Conservation (phyloP, 2,797 vertebrate genomes). For the Dryobates pubescens region DNA sequence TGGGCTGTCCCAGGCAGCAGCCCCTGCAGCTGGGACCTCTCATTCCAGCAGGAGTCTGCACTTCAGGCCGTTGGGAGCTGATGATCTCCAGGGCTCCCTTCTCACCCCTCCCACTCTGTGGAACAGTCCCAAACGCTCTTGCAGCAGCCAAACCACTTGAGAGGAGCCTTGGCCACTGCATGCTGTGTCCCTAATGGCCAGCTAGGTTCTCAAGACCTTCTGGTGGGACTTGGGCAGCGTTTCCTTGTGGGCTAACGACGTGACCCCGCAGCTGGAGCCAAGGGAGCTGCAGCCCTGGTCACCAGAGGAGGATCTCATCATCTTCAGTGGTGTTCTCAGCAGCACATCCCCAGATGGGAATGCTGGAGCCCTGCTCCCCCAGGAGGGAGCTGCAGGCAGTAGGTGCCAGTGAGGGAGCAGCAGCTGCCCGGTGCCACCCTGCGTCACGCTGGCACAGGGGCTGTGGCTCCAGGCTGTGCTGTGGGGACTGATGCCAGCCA, state of each 20-base stretch:
- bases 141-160: neutral
- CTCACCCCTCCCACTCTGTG: neutral
- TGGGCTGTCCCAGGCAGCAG: neutral
- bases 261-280: fast-evolving
- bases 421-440: neutral
- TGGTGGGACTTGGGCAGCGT: neutral
- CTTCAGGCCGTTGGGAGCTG: neutral
- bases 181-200: too few relatives aligned
- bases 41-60: fast-evolving
- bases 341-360: neutral
- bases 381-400: neutral
- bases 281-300: neutral
- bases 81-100: too few relatives aligned
- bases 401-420: neutral
- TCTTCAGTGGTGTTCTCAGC: neutral
- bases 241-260: neutral
- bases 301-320: neutral
- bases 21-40: neutral
- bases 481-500: neutral
- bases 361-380: neutral
- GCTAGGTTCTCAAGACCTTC: neutral
- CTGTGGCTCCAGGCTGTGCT: neutral
- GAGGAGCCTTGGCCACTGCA: neutral
- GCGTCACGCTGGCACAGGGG: neutral
- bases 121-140: neutral